Evolutionary conservation across 2,113 vertebrate species (phyloP), one percentile per base, ranked within the genome.

Genomic region (Cricetomys ansorgei): DNA sequence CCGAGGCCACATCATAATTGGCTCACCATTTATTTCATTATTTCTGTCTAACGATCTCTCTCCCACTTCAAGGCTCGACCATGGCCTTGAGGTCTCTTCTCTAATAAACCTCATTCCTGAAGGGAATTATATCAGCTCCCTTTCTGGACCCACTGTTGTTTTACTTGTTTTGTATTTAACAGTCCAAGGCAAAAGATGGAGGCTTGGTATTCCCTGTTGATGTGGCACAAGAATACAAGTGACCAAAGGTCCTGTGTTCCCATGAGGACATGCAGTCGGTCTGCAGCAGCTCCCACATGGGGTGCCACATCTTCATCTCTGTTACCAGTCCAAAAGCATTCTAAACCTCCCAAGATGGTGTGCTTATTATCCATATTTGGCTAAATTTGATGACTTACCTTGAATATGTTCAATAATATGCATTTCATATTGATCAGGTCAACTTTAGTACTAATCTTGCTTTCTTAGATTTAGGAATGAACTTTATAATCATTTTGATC

Each of bases 201-300:
- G 34, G 59, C 4, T 15, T 37, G 5, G 31, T 50, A 5, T 7
- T 69, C 45, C 55, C 12, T 84, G 31, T 2, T 11, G 1, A 65
- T 45, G 53, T 4, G 57, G 55, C 12, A 57, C 40, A 10, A 65
- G 59, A 86, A 45, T 29, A 11, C 13, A 88, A 29, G 34, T 1
- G 9, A 72, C 64, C 50, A 69, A 57, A 72, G 65, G 64, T 31
- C 3, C 0, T 25, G 2, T 37, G 55, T 16, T 48, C 37, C 37
- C 25, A 19, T 48, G 77, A 25, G 12, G 5, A 29, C 2, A n/a
- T 34, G 12, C 6, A 45, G 27, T 10, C n/a, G 40, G 12, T 7
- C 53, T 57, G 5, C 17, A 48, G 10, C 3, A 16, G 19, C 21
- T 3, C 10, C 25, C 43, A 27, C 29, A 5, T 0, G 21, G 40